phyloP scores from a whole-genome alignment of 2,113 vertebrate species.

The Engraulis encrasicolus region DNA sequence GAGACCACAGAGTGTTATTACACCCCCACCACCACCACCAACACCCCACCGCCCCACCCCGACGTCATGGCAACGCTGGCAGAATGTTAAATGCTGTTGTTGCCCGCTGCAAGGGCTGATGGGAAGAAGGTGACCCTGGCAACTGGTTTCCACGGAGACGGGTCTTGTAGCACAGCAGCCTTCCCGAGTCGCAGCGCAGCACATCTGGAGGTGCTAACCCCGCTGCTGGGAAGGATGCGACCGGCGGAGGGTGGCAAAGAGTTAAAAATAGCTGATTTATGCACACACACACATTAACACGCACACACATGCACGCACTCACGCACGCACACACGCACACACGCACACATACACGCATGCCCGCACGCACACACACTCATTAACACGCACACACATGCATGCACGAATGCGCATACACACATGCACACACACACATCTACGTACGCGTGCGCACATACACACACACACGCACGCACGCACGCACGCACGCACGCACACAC shows the following conservation, averaged over 20 bases:
- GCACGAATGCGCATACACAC: neutral
- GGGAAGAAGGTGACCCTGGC: neutral
- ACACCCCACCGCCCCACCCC: no score
- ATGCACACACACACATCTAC: neutral
- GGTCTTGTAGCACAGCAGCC: no score
- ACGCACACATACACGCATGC: neutral
- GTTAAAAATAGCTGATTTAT: neutral
- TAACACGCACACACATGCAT: neutral
- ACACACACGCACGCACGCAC: neutral
- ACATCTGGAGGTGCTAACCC: neutral
- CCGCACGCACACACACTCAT: neutral
- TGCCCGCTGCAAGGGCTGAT: neutral
- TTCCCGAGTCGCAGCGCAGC: neutral
- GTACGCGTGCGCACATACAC: neutral
- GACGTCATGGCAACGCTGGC: neutral
- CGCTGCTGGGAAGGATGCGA: neutral
- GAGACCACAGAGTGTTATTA: constrained; percentile 17
- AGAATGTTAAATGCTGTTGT: neutral
- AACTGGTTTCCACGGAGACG: neutral
- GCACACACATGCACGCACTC: neutral
- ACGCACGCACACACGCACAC: neutral
- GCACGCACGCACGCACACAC: neutral
- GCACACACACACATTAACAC: neutral
- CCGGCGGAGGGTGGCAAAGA: neutral
- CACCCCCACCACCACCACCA: no score